Conservation (phyloP, 2,888 invertebrate genomes). For the Megastigmus dorsalis region DNA sequence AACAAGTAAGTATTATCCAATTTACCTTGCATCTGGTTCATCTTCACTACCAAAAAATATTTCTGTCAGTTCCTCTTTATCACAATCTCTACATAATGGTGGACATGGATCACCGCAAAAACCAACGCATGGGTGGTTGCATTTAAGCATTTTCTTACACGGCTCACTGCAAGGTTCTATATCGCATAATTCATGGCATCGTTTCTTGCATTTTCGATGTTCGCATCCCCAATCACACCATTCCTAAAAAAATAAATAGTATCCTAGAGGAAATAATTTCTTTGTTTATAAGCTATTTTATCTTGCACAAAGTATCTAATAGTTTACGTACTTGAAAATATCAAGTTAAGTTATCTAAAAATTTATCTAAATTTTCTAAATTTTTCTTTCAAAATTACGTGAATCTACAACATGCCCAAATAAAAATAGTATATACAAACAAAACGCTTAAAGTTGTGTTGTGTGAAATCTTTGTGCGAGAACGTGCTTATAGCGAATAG, state of each 20-base stretch:
- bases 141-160: conserved; percentile 28
- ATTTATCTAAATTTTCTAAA: neutral
- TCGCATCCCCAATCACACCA: conserved; percentile 12
- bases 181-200: conserved; percentile 11
- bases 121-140: conserved; percentile 24
- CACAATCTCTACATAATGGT: conserved; percentile 25
- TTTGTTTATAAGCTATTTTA: neutral
- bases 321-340: neutral
- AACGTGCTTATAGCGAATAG: no score
- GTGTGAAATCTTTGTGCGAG: no score
- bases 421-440: neutral
- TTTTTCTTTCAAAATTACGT: neutral
- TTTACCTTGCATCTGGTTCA: conserved; percentile 29
- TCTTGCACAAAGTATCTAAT: neutral
- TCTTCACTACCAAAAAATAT: conserved; percentile 20
- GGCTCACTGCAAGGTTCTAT: conserved; percentile 25
- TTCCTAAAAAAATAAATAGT: conserved; percentile 18
- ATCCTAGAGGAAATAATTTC: neutral
- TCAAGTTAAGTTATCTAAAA: neutral
- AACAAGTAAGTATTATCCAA: neutral
- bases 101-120: conserved; percentile 41
- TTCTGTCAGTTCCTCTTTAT: conserved; percentile 20
- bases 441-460: conserved; percentile 6
- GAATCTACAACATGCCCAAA: no score
- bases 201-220: conserved; percentile 7